phyloP scores from a whole-genome alignment of 1,140 invertebrate species.

The Apocrypta bakeri region DNA sequence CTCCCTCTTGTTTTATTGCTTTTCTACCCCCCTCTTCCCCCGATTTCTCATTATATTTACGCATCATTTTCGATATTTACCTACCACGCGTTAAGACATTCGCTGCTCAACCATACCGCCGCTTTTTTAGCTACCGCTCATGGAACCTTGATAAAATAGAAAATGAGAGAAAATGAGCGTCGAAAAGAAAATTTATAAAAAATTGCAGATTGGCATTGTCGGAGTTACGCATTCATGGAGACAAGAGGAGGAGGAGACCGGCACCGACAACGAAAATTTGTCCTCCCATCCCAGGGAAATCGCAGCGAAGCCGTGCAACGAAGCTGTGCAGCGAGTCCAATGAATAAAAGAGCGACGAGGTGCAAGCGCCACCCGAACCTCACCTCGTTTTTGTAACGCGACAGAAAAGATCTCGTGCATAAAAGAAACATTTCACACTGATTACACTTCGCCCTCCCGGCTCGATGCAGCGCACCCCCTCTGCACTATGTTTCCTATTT shows the following conservation, averaged over 20 bases:
- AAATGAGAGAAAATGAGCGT: no score
- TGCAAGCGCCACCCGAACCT: background rate
- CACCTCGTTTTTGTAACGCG: background rate
- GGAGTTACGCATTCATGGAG: constrained; percentile 3
- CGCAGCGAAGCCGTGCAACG: background rate
- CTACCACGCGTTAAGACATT: no score
- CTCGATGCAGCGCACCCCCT: background rate
- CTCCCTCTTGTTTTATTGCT: background rate
- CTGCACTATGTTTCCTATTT: background rate
- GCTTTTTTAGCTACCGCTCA: no score
- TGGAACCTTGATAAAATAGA: no score
- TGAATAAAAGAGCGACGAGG: constrained; percentile 15
- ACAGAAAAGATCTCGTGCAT: constrained; percentile 21
- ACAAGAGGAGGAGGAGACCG: background rate
- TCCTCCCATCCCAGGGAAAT: background rate
- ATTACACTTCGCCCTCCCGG: background rate
- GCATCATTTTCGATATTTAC: no score
- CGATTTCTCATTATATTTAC: no score
- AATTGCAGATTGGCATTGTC: background rate
- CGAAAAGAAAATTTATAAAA: background rate
- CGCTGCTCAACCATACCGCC: no score
- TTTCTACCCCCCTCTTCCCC: no score
- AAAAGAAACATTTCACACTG: constrained; percentile 21
- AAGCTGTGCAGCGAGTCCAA: background rate
- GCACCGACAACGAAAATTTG: background rate